Base-by-base conservation (phyloP, 2,888 invertebrate genomes). In the Tortrix viridana region DNA sequence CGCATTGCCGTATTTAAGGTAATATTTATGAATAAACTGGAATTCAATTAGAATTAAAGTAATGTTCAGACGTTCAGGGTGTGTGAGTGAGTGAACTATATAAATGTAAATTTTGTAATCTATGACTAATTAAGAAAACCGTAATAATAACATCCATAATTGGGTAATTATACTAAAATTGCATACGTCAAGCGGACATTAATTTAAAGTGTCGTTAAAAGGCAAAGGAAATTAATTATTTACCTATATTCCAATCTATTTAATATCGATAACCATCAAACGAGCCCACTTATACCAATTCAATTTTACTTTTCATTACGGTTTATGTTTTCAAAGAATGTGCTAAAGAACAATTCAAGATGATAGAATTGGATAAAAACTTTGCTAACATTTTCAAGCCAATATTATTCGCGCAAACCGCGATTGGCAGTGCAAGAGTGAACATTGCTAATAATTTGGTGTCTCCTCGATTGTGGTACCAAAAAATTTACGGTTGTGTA, bases 401-500 rank as follows among this genome's bases (percentile, higher is more conserved):
- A 14, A 14, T 61, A 18, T 41, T 48, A 20, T 14, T 46, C 0
- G 16, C 20, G 7, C 56, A 56, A 44, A 16, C 16, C 5, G 2
- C 18, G 14, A 7, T 44, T 16, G 58, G 53, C 0, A 7, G 37
- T 14, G 58, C 38, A 3, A 58, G 26, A 43, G 18, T 58, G 12
- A 53, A 58, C 9, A 6, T 58, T 18, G n/a, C 19, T 9, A 18
- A 53, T 18, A 49, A 53, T 32, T 9, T 0, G 2, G 23, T 64
- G 37, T 32, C 46, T n/a, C 47, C 48, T 2, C 53, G 52, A 7
- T 14, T 20, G 1, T 52, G 52, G 47, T 54, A 58, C 18, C 58
- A 64, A n/a, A 58, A 58, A 19, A 1, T 58, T 16, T 64, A 54
- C 53, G 32, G 63, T 43, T 54, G 46, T n/a, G 26, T 58, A 20